These are phyloP conservation scores for Aix galericulata DNA, from an alignment of 2,113 vertebrate species.

Conservation along the genomic window DNA sequence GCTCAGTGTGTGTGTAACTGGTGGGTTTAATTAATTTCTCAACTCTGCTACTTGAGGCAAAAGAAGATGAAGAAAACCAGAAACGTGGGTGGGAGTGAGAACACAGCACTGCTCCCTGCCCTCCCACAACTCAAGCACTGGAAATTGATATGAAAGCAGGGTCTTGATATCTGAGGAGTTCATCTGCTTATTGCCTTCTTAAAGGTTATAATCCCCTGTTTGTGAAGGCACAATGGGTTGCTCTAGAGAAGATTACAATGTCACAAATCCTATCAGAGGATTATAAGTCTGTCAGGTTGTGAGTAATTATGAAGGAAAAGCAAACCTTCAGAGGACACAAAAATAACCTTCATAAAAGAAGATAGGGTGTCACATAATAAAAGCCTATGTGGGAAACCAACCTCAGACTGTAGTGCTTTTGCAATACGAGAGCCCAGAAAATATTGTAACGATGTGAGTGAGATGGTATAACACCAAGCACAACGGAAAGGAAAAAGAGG, in stretches of 20 bases:
- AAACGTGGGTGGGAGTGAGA: conserved; percentile 20
- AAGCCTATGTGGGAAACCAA: neutral
- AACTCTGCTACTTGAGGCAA: conserved; percentile 46
- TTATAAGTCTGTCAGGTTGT: conserved; percentile 50
- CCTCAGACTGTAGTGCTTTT: neutral
- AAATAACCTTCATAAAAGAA: conserved; percentile 48
- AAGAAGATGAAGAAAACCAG: conserved; percentile 26
- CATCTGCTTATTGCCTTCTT: conserved; percentile 60
- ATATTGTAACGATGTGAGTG: neutral
- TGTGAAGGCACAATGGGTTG: conserved; percentile 37
- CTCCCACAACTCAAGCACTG: conserved; percentile 8
- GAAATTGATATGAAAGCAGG: conserved; percentile 20
- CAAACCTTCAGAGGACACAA: conserved; percentile 31
- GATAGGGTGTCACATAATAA: neutral
- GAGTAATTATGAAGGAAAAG: conserved; percentile 54
- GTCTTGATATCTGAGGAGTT: conserved; percentile 47
- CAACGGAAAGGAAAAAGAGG: neutral
- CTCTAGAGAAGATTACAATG: conserved; percentile 45
- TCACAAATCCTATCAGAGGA: conserved; percentile 61
- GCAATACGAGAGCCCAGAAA: neutral
- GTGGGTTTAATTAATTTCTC: conserved; percentile 60
- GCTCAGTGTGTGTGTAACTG: conserved; percentile 21
- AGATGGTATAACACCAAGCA: neutral
- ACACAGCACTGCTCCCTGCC: neutral
- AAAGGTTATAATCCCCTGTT: conserved; percentile 53